Evolutionary conservation across 1,140 invertebrate species (phyloP).

Genomic region (Drosophila ambigua): DNA sequence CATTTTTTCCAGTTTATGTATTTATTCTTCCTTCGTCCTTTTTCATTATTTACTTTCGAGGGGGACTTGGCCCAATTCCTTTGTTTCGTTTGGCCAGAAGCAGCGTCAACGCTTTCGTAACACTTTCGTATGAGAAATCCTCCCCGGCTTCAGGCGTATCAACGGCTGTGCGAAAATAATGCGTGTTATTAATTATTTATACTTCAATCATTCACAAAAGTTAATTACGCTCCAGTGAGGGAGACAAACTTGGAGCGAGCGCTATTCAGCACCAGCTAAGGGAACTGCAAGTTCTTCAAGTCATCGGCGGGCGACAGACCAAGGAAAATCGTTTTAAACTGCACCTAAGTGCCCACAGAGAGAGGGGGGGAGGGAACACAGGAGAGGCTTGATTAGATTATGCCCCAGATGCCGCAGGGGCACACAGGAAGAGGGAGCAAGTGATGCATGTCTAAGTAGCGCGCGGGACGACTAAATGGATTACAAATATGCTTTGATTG

Average conservation of each 20-base stretch:
- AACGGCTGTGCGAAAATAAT: too few species aligned
- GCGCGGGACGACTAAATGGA: constrained; percentile 53
- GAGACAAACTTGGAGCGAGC: background rate
- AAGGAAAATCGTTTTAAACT: constrained; percentile 7
- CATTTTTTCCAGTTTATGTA: constrained; percentile 48
- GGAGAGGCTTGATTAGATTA: constrained; percentile 59
- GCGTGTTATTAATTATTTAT: constrained; percentile 63
- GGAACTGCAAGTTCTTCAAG: constrained; percentile 37
- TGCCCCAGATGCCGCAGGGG: background rate
- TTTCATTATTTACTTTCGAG: constrained; percentile 40
- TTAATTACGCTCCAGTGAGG: constrained; percentile 45
- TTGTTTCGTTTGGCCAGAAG: constrained; percentile 10
- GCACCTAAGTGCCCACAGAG: constrained; percentile 33
- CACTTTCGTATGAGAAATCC: too few species aligned
- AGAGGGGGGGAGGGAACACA: constrained; percentile 13
- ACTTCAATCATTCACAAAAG: constrained; percentile 64
- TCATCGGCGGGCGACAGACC: background rate
- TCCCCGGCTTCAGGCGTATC: too few species aligned
- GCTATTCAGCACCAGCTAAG: background rate
- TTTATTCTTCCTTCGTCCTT: constrained; percentile 25
- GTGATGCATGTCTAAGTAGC: constrained; percentile 57
- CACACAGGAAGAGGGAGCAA: constrained; percentile 12
- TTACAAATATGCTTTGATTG: constrained; percentile 74
- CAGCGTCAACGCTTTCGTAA: constrained; percentile 4
- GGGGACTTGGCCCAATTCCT: constrained; percentile 41